Evolutionary conservation across 2,797 vertebrate genomes (phyloP).

Genomic region (Paguma larvata): DNA sequence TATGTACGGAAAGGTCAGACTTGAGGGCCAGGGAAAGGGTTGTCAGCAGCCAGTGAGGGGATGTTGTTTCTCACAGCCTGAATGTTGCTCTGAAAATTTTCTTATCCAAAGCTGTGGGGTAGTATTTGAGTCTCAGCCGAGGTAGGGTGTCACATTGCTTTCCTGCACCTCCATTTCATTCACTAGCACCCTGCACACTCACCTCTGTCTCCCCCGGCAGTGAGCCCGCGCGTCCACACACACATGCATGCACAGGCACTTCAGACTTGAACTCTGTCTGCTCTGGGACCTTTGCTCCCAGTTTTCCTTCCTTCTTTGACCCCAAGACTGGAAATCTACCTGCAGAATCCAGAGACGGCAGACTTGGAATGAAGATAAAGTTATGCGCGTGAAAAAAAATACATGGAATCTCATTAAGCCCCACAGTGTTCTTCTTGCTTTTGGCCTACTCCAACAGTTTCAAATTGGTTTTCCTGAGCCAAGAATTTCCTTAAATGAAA

Average conservation of each 20-base stretch:
- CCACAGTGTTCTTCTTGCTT: not conserved
- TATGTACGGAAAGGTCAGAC: not conserved
- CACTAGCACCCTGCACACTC: accelerated
- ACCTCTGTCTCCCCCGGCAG: not conserved
- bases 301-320: not conserved
- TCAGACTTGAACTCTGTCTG: not conserved
- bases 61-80: not conserved
- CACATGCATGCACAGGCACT: accelerated
- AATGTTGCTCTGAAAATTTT: not conserved
- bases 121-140: not conserved
- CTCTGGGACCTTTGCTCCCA: not conserved
- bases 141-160: not conserved
- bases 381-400: conserved; percentile 11
- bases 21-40: not conserved
- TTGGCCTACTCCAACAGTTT: conserved; percentile 66
- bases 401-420: conserved; percentile 43
- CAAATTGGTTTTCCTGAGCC: conserved; percentile 74
- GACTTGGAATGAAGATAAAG: conserved; percentile 19
- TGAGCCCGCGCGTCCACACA: accelerated
- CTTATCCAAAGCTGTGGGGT: not conserved
- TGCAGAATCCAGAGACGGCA: not conserved
- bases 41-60: not conserved
- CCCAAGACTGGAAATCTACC: not conserved
- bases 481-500: conserved; percentile 77
- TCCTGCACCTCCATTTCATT: not conserved